Conservation (phyloP, 1,140 invertebrate genomes). For the Portunus trituberculatus region DNA sequence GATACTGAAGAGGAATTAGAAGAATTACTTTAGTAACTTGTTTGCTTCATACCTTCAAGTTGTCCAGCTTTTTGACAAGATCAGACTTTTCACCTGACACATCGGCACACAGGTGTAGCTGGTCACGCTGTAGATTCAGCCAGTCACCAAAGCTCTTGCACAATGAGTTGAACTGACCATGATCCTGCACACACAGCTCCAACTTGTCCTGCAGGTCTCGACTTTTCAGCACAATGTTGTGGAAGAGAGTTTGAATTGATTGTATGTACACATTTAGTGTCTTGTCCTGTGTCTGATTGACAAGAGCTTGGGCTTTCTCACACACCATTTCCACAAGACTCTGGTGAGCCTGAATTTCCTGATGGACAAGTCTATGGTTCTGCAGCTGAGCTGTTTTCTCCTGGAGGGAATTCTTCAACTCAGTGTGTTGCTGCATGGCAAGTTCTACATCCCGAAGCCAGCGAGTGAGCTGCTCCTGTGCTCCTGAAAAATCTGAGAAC, state of each 20-base stretch:
- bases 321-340: slow-evolving; percentile 93
- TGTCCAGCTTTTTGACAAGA: slow-evolving; percentile 87
- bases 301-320: slow-evolving; percentile 93
- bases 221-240: slow-evolving; percentile 92
- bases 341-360: slow-evolving; percentile 96
- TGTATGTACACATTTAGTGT: slow-evolving; percentile 92
- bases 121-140: slow-evolving; percentile 88
- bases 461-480: slow-evolving; percentile 94
- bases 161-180: slow-evolving; percentile 88
- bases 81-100: slow-evolving; percentile 90
- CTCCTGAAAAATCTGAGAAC: slow-evolving; percentile 92
- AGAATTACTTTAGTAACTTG: neutral
- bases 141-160: slow-evolving; percentile 89
- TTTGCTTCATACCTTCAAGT: slow-evolving; percentile 82
- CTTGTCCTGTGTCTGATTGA: slow-evolving; percentile 93
- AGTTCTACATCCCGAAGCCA: slow-evolving; percentile 95
- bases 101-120: slow-evolving; percentile 86
- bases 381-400: slow-evolving; percentile 96
- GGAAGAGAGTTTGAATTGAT: slow-evolving; percentile 94
- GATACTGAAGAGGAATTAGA: neutral
- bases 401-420: slow-evolving; percentile 93
- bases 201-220: slow-evolving; percentile 90
- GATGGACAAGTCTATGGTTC: slow-evolving; percentile 96
- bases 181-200: slow-evolving; percentile 92
- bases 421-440: slow-evolving; percentile 94